Base-by-base conservation (phyloP, 64 coral and sea anemone genomes). In the Pocillopora verrucosa region DNA sequence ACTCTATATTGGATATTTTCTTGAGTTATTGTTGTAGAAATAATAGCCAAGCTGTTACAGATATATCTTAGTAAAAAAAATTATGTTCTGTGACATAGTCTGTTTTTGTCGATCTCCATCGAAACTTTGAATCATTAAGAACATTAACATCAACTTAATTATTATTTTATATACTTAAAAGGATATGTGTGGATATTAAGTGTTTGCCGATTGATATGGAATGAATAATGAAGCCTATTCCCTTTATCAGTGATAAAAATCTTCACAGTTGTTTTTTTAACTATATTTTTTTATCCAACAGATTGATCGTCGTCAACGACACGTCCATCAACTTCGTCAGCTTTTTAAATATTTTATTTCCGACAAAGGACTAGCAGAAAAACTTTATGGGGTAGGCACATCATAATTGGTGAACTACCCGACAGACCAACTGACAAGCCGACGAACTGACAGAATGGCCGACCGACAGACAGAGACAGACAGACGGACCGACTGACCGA, bases 311-410 rank as follows among this genome's bases (percentile, higher is more conserved):
- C 80, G 80, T 65, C 80, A 83, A 17, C 37, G 80, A 19, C 80
- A 83, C 14, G 80, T 83, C 41, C 80, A 83, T 41, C 80, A 83
- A 45, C 80, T 83, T 83, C 80, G 80, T 68, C 80, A 83, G 45
- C 60, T 83, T 41, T 83, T 65, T 19, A 83, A 83, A 67, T 83
- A 62, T 83, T 83, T 65, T 67, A 68, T 41, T 67, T 67, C 61
- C 15, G 80, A 83, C 63, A 83, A 83, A 36, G 11, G 15, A 10
- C 80, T 83, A 0, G 80, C 80, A 1, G 80, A 83, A 67, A 63
- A 60, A 83, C 80, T 83, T 63, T 83, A 83, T 67, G 80, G 80
- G 61, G 80, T 83, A 83, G n/a, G 80, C 41, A 11, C 36, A 45
- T 17, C 13, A 67, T n/a, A 10, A 1, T 19, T 59, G 13, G 16